A percentile compares a stretch with the other conserved stretches of the same genome.
phyloP scores from a whole-genome alignment of 2,888 invertebrate species.

The Caenorhabditis sp. region DNA sequence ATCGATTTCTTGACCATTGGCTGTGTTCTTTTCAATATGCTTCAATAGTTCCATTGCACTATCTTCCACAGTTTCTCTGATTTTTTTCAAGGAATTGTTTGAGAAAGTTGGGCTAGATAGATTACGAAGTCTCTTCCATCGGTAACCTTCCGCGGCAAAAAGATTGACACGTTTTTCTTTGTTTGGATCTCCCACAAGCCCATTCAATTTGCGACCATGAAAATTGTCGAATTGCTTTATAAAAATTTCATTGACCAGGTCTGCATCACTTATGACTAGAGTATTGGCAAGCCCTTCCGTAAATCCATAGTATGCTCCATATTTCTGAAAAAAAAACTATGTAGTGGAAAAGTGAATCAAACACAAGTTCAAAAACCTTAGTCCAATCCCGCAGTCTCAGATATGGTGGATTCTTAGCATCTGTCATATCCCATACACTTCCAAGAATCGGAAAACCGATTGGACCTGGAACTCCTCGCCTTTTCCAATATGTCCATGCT shows the following conservation, averaged over 20 bases:
- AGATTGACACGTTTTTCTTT: slow-evolving; percentile 43
- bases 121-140: slow-evolving; percentile 74
- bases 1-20: slow-evolving; percentile 2
- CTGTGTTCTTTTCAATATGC: slow-evolving; percentile 18
- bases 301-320: slow-evolving; percentile 45
- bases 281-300: slow-evolving; percentile 55
- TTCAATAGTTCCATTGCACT: slow-evolving; percentile 29
- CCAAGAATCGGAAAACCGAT: slow-evolving; percentile 36
- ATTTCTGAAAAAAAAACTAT: slow-evolving; percentile 18
- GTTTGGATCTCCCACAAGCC: slow-evolving; percentile 43
- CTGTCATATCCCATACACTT: slow-evolving; percentile 12
- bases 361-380: neutral
- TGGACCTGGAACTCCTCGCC: slow-evolving; percentile 46
- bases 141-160: slow-evolving; percentile 71
- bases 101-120: slow-evolving; percentile 74
- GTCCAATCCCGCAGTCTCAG: slow-evolving; percentile 53
- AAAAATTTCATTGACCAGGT: slow-evolving; percentile 72
- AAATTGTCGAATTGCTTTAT: slow-evolving; percentile 73
- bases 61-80: slow-evolving; percentile 53
- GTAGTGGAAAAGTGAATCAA: no score
- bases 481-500: slow-evolving; percentile 45
- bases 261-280: slow-evolving; percentile 72
- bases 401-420: slow-evolving; percentile 8
- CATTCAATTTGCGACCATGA: slow-evolving; percentile 70
- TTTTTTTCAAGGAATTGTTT: slow-evolving; percentile 73